Conservation (phyloP, 2,113 vertebrate species). For the Pseudonaja textilis region DNA sequence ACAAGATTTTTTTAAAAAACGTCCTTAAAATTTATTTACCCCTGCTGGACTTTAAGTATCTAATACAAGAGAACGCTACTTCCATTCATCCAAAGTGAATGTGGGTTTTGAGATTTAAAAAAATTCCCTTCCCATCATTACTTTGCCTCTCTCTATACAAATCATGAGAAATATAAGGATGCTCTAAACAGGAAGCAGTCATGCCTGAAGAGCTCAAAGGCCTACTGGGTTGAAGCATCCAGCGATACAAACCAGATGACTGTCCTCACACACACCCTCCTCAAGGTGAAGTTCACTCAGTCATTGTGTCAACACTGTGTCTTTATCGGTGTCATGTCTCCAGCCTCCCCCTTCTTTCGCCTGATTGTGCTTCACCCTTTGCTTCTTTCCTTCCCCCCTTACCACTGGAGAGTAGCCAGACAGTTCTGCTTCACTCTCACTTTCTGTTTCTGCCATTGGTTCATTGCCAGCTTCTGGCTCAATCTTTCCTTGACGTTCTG, state of each 20-base stretch:
- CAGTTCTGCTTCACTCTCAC: slow-evolving; percentile 94
- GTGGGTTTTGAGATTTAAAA: background rate
- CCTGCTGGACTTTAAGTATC: background rate
- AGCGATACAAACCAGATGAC: background rate
- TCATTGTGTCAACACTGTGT: background rate
- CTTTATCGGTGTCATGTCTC: background rate
- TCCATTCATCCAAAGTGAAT: background rate
- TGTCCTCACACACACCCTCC: background rate
- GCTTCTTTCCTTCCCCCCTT: slow-evolving; percentile 49
- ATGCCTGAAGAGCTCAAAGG: background rate
- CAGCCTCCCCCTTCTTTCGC: background rate
- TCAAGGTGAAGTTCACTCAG: background rate
- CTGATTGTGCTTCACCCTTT: background rate
- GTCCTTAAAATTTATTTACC: background rate
- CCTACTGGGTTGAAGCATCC: background rate
- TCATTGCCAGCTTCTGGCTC: slow-evolving; percentile 84
- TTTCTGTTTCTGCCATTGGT: slow-evolving; percentile 90
- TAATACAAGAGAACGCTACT: background rate
- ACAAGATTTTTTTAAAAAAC: background rate
- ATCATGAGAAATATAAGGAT: background rate
- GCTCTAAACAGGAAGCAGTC: background rate
- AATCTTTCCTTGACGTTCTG: slow-evolving; percentile 81
- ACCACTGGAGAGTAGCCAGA: slow-evolving; percentile 93
- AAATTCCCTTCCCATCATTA: background rate
- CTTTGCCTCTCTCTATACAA: background rate